Evolutionary conservation across 2,113 vertebrate species (phyloP), one percentile per base, ranked within the genome.

Genomic region (Pituophis catenifer): DNA sequence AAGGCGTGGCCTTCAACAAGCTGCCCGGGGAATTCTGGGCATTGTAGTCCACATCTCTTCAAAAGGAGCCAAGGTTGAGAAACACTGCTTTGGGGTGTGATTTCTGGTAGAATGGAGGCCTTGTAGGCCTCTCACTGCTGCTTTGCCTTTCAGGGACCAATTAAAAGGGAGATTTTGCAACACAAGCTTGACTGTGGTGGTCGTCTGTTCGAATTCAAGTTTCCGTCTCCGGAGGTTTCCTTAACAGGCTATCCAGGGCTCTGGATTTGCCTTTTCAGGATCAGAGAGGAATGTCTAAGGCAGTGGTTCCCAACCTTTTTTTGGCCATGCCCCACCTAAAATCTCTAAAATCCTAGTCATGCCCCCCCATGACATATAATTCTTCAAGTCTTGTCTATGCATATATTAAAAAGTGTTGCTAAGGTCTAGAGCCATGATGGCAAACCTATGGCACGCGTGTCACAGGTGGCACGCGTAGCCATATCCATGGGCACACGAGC

Each of bases 171-270:
- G 3, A 9, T 88, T 87, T 53, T 88, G 26, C 44, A 52, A 26
- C 9, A 17, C 17, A 19, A 44, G 29, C 26, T n/a, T 33, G 19
- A 10, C 9, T 55, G 53, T 38, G 53, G 29, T 53, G 11, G 70
- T 75, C 70, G 7, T 81, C 17, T 33, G 33, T 81, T 38, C 33
- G 4, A 81, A 21, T 33, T 17, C 70, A 21, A 21, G 70, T 38
- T 81, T 81, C 17, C 0, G 0, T 17, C 33, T 81, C 1, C 0
- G 6, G 2, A 13, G n/a, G n/a, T 75, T 33, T 33, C 6, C n/a
- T 75, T 33, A 81, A 38, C 15, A 38, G 70, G 13, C 62, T 12
- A n/a, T 62, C 23, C 59, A 26, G 59, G 1, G 26, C 65, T 70
- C n/a, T n/a, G 29, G 65, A 33, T 33, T 70, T 15, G 29, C 29